These are phyloP conservation scores for Morone chrysops DNA, from an alignment of 2,113 vertebrate genomes.

Conservation along the genomic window DNA sequence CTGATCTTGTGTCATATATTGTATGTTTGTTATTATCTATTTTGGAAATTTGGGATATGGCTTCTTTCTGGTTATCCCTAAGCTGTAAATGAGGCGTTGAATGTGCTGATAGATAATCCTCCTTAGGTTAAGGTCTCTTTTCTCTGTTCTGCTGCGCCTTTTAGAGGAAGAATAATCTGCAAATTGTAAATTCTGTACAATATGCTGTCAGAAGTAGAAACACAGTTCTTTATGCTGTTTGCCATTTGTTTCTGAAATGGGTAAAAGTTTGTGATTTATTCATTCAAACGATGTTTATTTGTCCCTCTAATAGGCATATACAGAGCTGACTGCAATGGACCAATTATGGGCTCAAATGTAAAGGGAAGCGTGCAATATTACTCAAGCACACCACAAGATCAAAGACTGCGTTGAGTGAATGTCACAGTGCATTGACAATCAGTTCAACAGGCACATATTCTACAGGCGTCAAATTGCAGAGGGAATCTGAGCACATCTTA, in stretches of 20 bases:
- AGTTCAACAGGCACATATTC: slow-evolving; percentile 59
- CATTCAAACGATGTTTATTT: slow-evolving; percentile 84
- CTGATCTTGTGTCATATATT: slow-evolving; percentile 64
- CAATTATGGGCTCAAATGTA: slow-evolving; percentile 85
- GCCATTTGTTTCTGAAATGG: slow-evolving; percentile 79
- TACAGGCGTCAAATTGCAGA: slow-evolving; percentile 23
- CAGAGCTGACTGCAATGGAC: slow-evolving; percentile 87
- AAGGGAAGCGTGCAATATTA: slow-evolving; percentile 88
- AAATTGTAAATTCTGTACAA: slow-evolving; percentile 90
- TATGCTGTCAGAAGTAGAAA: slow-evolving; percentile 84
- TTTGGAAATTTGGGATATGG: slow-evolving; percentile 66
- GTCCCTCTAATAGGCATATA: slow-evolving; percentile 79
- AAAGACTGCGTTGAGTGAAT: slow-evolving; percentile 46
- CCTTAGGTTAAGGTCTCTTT: slow-evolving; percentile 49
- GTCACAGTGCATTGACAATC: slow-evolving; percentile 87
- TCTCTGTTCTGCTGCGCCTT: slow-evolving; percentile 58
- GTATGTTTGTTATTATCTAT: slow-evolving; percentile 67
- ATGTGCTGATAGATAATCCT: slow-evolving; percentile 76
- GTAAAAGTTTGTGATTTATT: slow-evolving; percentile 81
- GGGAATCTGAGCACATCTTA: background rate
- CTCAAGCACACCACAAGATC: slow-evolving; percentile 72
- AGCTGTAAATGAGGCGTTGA: slow-evolving; percentile 76
- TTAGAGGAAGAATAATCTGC: slow-evolving; percentile 53
- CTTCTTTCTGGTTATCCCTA: slow-evolving; percentile 58
- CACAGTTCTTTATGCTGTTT: slow-evolving; percentile 88